phyloP scores from a whole-genome alignment of 2,113 vertebrate species.

The Leucopternis melanops region DNA sequence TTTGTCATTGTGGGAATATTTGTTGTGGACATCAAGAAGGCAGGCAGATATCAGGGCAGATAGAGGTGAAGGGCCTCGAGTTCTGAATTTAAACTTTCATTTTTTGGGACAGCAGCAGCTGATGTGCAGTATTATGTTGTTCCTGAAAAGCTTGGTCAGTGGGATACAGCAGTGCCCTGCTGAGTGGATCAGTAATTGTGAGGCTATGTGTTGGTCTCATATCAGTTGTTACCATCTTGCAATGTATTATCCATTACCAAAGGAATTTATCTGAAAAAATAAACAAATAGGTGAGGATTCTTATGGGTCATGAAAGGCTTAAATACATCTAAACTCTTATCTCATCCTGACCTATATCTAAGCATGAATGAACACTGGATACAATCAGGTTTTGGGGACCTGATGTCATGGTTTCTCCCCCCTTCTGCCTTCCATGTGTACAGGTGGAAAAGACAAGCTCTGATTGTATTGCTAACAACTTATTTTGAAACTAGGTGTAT shows the following conservation, averaged over 20 bases:
- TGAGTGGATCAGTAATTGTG: rapidly evolving
- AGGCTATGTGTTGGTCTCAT: neutral
- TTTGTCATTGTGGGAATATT: neutral
- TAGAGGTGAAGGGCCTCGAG: neutral
- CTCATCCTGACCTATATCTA: neutral
- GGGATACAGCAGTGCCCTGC: too few relatives aligned
- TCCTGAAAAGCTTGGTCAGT: rapidly evolving
- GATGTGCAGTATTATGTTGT: rapidly evolving
- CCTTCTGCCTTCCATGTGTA: rapidly evolving
- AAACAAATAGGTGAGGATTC: neutral
- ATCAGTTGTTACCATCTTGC: neutral
- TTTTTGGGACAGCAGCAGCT: neutral
- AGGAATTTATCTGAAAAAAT: neutral
- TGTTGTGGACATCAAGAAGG: neutral
- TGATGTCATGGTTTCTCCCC: neutral
- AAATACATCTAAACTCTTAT: neutral
- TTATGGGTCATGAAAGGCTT: neutral
- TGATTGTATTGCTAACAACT: neutral
- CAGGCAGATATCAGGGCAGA: neutral
- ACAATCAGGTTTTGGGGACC: neutral
- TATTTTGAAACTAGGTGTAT: neutral
- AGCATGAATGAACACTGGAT: neutral
- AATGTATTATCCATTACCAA: neutral
- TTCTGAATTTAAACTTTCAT: neutral
- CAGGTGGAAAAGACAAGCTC: neutral